A percentile compares a stretch with the other conserved stretches of the same genome.
These are phyloP conservation scores for Pollenia labialis DNA, from an alignment of 2,888 invertebrate species.

Conservation along the genomic window DNA sequence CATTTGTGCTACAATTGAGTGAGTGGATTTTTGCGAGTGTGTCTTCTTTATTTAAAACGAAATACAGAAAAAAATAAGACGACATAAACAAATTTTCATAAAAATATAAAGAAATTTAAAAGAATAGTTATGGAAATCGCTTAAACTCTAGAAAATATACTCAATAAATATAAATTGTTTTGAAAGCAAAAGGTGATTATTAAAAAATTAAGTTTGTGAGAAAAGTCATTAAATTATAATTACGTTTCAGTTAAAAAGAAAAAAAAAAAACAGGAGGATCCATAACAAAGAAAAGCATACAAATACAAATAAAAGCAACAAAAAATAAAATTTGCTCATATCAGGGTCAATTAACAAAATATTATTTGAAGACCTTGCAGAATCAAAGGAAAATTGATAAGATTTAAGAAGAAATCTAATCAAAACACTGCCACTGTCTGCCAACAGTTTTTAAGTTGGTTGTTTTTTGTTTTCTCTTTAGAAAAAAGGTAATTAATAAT, in stretches of 20 bases:
- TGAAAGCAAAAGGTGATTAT: slow-evolving; percentile 7
- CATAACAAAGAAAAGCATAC: slow-evolving; percentile 60
- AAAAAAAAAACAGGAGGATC: slow-evolving; percentile 3
- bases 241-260: slow-evolving; percentile 65
- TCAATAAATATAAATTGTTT: slow-evolving; percentile 7
- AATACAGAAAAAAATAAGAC: slow-evolving; percentile 71
- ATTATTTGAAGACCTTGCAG: slow-evolving; percentile 62
- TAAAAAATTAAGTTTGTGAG: slow-evolving; percentile 31
- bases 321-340: slow-evolving; percentile 64
- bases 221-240: slow-evolving; percentile 69
- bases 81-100: slow-evolving; percentile 69
- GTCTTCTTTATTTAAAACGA: slow-evolving; percentile 57
- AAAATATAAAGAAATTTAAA: slow-evolving; percentile 32
- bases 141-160: slow-evolving; percentile 13
- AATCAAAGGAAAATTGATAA: slow-evolving; percentile 57
- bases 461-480: slow-evolving; percentile 34
- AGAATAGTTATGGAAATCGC: slow-evolving; percentile 34
- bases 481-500: slow-evolving; percentile 48
- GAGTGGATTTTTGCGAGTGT: slow-evolving; percentile 46
- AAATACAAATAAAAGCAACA: slow-evolving; percentile 45
- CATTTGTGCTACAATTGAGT: slow-evolving; percentile 41
- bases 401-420: slow-evolving; percentile 47
- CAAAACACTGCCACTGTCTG: slow-evolving; percentile 67
- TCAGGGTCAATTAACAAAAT: slow-evolving; percentile 70
- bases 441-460: slow-evolving; percentile 49